Percentiles rank a stretch among this genome's conserved stretches.
phyloP scores from a whole-genome alignment of 1,140 invertebrate genomes.

The Leptinotarsa defecta region DNA sequence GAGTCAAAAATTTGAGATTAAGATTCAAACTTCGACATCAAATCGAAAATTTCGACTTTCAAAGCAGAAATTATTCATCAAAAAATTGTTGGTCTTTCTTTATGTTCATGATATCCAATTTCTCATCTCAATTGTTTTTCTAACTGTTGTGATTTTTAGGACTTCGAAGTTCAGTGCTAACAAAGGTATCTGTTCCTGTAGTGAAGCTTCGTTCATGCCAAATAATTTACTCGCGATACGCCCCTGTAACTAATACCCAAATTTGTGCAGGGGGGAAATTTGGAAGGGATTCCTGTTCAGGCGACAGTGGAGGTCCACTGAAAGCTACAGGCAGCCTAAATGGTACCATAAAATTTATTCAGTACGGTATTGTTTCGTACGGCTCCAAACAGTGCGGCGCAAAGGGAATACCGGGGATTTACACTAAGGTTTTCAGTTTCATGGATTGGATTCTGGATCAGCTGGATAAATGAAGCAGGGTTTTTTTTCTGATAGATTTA shows the following conservation, averaged over 20 bases:
- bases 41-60: too few relatives aligned
- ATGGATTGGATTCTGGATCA: slow-evolving; percentile 49
- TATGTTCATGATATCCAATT: too few relatives aligned
- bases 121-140: too few relatives aligned
- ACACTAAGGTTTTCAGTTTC: slow-evolving; percentile 46
- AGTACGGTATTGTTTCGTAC: slow-evolving; percentile 56
- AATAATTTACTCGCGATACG: slow-evolving; percentile 36
- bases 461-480: neutral
- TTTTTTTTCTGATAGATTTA: too few relatives aligned
- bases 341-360: slow-evolving; percentile 40
- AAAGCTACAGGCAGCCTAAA: slow-evolving; percentile 51
- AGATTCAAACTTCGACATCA: too few relatives aligned
- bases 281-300: slow-evolving; percentile 60
- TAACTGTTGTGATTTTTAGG: slow-evolving; percentile 20
- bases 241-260: slow-evolving; percentile 45
- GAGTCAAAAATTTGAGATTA: too few relatives aligned
- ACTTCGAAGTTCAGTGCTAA: slow-evolving; percentile 34
- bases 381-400: slow-evolving; percentile 59
- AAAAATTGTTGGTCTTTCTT: too few relatives aligned
- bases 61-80: too few relatives aligned
- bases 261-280: slow-evolving; percentile 59
- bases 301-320: slow-evolving; percentile 66
- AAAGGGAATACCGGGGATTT: slow-evolving; percentile 50
- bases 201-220: slow-evolving; percentile 35
- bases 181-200: slow-evolving; percentile 38